Base-by-base conservation (phyloP, 2,797 vertebrate species). In the Podargus strigoides region DNA sequence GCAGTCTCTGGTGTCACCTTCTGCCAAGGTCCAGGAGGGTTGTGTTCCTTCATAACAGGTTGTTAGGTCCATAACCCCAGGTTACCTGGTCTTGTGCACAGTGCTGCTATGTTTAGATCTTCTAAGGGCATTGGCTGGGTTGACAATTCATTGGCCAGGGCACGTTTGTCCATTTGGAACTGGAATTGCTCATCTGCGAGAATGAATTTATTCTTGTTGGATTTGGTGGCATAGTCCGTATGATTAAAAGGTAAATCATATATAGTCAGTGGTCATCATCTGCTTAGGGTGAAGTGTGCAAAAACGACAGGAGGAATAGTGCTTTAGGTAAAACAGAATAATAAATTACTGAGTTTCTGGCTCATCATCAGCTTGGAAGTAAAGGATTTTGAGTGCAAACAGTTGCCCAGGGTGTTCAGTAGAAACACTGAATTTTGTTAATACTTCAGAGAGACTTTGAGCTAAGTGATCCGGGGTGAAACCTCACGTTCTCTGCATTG, bases 221-320 rank as follows among this genome's bases (percentile, higher is more conserved):
- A 46, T 42, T 83, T 79, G 62, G 46, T 49, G 67, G 39, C 23
- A 2, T 26, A 15, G 62, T 32, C 34, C 10, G 0, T 37, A 2
- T 21, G 10, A n/a, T 63, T 28, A 34, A 28, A 37, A 21, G 15
- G 39, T 37, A 49, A 68, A 17, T 67, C 19, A 1, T 27, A 32
- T 1, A 0, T 14, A 19, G 30, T 50, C 0, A 2, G 60, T 37
- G 44, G 66, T 28, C 42, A 5, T 58, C 10, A 3, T 34, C 47
- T 52, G 64, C 49, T 58, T 32, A 14, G 55, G 44, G 34, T 28
- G 11, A 72, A 39, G 41, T 3, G 1, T 72, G 37, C 14, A 23
- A n/a, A 60, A 67, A 17, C 1, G 3, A 9, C 23, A 32, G 66
- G 27, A 73, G 47, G 34, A 44, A 24, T 6, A 42, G 78, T 39